Evolutionary conservation across 2,888 invertebrate genomes (phyloP).

Genomic region (Tipula confusa): DNA sequence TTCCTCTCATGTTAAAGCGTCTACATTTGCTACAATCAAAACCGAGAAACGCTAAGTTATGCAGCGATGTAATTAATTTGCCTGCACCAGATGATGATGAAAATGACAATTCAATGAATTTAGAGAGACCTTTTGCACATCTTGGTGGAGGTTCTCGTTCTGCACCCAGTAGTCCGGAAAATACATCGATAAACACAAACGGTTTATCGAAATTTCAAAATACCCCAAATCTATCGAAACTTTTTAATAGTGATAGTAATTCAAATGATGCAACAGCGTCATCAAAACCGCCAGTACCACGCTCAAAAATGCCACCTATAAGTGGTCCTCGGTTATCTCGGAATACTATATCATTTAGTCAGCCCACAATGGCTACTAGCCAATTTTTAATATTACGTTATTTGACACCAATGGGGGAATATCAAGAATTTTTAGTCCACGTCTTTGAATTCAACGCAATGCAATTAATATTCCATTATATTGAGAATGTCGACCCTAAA

Average conservation of each 20-base stretch:
- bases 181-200: constrained; percentile 29
- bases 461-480: constrained; percentile 83
- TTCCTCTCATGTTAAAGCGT: constrained; percentile 82
- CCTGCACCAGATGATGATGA: not conserved
- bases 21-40: constrained; percentile 64
- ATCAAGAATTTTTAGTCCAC: constrained; percentile 92
- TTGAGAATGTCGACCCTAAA: constrained; percentile 80
- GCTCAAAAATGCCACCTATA: not conserved
- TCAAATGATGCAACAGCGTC: constrained; percentile 41
- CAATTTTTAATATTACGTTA: constrained; percentile 92
- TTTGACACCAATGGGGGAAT: constrained; percentile 95
- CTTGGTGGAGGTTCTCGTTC: constrained; percentile 46
- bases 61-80: not conserved
- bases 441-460: constrained; percentile 92
- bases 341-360: constrained; percentile 76
- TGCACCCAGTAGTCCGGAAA: constrained; percentile 46
- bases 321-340: not conserved
- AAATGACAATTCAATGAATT: not conserved
- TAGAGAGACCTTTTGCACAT: constrained; percentile 46
- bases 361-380: constrained; percentile 80
- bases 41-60: not conserved
- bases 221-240: constrained; percentile 45
- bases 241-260: constrained; percentile 40
- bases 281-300: constrained; percentile 36
- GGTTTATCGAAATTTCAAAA: constrained; percentile 39